Percentiles rank a stretch among this genome's conserved stretches.
Evolutionary conservation across 92 coral and sea anemone genomes (phyloP).

Genomic region (Metridium senile): DNA sequence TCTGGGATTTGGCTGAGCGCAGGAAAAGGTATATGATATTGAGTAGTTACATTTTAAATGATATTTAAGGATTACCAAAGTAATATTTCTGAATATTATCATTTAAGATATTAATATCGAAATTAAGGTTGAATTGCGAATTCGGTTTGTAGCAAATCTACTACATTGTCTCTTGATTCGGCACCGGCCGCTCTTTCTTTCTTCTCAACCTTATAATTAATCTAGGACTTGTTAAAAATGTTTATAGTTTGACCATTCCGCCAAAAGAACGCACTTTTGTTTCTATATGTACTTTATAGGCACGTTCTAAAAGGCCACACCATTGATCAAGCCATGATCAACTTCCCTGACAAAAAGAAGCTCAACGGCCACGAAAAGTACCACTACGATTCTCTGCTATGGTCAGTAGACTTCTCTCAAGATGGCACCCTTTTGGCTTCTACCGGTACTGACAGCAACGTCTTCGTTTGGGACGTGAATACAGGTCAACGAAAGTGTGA

Average conservation of each 20-base stretch:
- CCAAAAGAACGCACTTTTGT: too few species aligned
- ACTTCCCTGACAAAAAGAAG: conserved; percentile 54
- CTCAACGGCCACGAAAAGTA: conserved; percentile 33
- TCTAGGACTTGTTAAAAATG: too few species aligned
- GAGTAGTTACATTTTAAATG: too few species aligned
- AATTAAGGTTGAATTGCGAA: too few species aligned
- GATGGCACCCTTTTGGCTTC: conserved; percentile 59
- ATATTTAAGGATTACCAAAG: too few species aligned
- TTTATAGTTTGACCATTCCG: too few species aligned
- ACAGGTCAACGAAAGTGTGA: conserved; percentile 41
- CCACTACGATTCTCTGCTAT: conserved; percentile 54
- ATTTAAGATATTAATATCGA: too few species aligned
- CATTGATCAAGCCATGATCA: conserved; percentile 49
- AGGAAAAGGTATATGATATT: conserved; percentile 6
- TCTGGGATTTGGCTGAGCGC: conserved; percentile 48
- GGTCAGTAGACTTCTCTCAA: conserved; percentile 61
- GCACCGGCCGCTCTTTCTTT: too few species aligned
- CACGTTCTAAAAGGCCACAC: conserved; percentile 45
- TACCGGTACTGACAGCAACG: conserved; percentile 53
- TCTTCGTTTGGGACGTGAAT: conserved; percentile 58
- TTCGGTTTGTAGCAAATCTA: too few species aligned
- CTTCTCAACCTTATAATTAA: too few species aligned
- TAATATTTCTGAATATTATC: too few species aligned
- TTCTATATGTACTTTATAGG: conserved; percentile 9
- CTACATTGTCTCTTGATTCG: too few species aligned